Percentiles rank a stretch among this genome's conserved stretches.
phyloP scores from a whole-genome alignment of 2,888 invertebrate species.

The Xanthia icteritia region DNA sequence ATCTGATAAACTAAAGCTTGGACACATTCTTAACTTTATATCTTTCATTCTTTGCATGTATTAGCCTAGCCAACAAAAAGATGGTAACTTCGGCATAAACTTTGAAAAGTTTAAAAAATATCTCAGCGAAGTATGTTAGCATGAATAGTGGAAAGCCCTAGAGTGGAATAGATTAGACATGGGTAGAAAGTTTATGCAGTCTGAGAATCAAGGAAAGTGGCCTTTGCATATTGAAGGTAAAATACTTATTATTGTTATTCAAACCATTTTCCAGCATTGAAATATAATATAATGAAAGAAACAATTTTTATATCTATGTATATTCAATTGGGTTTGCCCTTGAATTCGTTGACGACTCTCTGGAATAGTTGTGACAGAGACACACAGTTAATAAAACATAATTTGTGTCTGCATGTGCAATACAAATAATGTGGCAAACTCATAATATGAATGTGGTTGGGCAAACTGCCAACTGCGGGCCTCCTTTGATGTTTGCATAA shows the following conservation, averaged over 20 bases:
- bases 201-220: not conserved
- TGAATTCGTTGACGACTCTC: conserved; percentile 6
- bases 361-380: conserved; percentile 19
- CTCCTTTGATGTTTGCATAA: conserved; percentile 56
- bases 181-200: not conserved
- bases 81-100: not conserved
- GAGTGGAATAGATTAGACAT: not conserved
- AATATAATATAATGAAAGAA: not conserved
- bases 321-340: conserved; percentile 31
- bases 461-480: conserved; percentile 61
- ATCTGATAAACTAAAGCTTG: conserved; percentile 21
- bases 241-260: not conserved
- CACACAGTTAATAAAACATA: conserved; percentile 39
- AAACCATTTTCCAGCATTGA: too few relatives aligned
- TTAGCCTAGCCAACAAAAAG: not conserved
- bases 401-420: conserved; percentile 46
- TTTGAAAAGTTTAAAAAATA: conserved; percentile 14
- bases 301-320: not conserved
- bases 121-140: not conserved
- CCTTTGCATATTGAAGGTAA: not conserved
- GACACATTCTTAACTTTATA: conserved; percentile 16
- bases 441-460: conserved; percentile 48
- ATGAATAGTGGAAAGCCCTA: not conserved
- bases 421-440: conserved; percentile 40
- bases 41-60: not conserved